Conservation (phyloP, 2,888 invertebrate genomes). For the Papilio gigon region DNA sequence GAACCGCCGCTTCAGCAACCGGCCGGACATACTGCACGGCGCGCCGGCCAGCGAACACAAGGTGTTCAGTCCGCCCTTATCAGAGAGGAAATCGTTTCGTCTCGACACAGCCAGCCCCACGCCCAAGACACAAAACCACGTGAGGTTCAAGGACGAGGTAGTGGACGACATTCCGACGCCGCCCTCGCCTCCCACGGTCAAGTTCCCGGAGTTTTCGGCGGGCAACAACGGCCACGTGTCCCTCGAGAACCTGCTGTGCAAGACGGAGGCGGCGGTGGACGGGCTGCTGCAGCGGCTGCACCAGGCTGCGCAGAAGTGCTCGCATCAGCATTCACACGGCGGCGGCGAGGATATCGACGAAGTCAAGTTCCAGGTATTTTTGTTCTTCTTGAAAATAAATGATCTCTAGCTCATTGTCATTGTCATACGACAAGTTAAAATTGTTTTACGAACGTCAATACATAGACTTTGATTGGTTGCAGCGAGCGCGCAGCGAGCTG, state of each 20-base stretch:
- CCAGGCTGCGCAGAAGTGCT: conserved; percentile 87
- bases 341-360: conserved; percentile 89
- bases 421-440: too few relatives aligned
- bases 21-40: conserved; percentile 73
- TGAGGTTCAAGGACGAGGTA: conserved; percentile 75
- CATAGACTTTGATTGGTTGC: conserved; percentile 34
- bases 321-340: conserved; percentile 88
- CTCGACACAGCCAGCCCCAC: conserved; percentile 66
- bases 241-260: conserved; percentile 84
- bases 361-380: conserved; percentile 86
- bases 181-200: conserved; percentile 73
- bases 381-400: background rate
- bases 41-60: conserved; percentile 67
- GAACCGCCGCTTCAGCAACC: conserved; percentile 76
- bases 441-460: background rate
- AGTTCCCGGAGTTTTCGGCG: conserved; percentile 65
- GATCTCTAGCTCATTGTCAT: too few relatives aligned
- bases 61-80: conserved; percentile 68
- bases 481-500: conserved; percentile 89
- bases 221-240: conserved; percentile 83
- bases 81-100: conserved; percentile 66
- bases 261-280: conserved; percentile 87
- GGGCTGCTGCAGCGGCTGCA: conserved; percentile 86
- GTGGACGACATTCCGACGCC: conserved; percentile 76
- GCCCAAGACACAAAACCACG: conserved; percentile 73